These are phyloP conservation scores for Limosa lapponica DNA, from an alignment of 2,797 vertebrate genomes.

Conservation along the genomic window DNA sequence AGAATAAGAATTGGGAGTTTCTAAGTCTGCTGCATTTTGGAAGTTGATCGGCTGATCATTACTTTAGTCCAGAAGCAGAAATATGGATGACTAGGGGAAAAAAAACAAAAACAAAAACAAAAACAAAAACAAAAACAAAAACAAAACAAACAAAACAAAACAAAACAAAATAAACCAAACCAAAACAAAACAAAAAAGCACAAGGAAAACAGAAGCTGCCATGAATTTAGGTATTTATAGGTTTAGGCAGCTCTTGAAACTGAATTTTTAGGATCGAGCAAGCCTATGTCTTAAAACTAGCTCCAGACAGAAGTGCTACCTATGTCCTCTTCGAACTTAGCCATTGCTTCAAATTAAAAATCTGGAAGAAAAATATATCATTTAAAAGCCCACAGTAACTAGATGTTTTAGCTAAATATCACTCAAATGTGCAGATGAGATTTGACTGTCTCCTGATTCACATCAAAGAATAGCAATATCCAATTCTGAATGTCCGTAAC, in stretches of 20 bases:
- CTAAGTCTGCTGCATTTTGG: background rate
- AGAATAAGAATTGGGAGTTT: background rate
- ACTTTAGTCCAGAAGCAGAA: background rate
- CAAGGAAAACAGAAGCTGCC: background rate
- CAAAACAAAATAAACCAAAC: background rate
- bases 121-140: no score
- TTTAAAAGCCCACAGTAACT: background rate
- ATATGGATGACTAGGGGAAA: background rate
- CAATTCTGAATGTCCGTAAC: background rate
- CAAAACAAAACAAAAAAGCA: background rate
- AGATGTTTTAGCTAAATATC: background rate
- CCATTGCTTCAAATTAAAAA: background rate
- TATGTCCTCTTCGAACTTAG: background rate
- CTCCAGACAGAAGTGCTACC: background rate
- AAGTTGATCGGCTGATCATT: background rate
- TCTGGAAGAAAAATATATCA: background rate
- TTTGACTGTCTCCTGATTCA: constrained; percentile 18
- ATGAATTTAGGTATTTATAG: background rate
- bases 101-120: no score
- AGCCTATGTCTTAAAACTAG: background rate
- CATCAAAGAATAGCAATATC: background rate
- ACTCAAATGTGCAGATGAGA: background rate
- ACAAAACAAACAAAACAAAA: background rate
- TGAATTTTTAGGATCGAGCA: background rate
- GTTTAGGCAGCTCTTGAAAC: background rate